These are phyloP conservation scores for Nettapus auritus DNA, from an alignment of 2,113 vertebrate species.

Conservation along the genomic window DNA sequence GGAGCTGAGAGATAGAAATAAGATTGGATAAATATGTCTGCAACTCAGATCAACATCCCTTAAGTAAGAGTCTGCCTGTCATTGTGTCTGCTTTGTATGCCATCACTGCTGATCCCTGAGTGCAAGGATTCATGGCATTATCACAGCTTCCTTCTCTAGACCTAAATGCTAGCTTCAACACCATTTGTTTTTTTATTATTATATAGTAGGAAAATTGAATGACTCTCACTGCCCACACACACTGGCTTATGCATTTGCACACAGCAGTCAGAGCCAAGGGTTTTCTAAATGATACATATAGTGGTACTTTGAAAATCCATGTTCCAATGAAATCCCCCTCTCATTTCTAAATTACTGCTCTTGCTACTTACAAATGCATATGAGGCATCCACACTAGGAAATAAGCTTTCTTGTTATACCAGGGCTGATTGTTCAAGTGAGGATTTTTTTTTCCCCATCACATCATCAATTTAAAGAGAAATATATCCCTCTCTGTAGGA, in stretches of 20 bases:
- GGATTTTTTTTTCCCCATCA: neutral
- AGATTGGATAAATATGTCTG: slow-evolving; percentile 17
- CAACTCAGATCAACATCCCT: neutral
- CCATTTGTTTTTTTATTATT: slow-evolving; percentile 51
- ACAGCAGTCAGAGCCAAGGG: slow-evolving; percentile 49
- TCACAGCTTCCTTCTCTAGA: slow-evolving; percentile 60
- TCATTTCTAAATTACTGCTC: slow-evolving; percentile 36
- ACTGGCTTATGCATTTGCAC: slow-evolving; percentile 32
- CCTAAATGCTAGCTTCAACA: slow-evolving; percentile 40
- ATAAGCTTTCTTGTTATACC: neutral
- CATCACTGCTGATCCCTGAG: slow-evolving; percentile 28
- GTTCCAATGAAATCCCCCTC: neutral
- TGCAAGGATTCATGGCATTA: slow-evolving; percentile 63
- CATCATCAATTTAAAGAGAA: neutral
- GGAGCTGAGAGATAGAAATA: neutral
- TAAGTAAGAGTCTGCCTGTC: slow-evolving; percentile 54
- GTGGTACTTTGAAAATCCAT: neutral
- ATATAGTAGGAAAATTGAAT: slow-evolving; percentile 47
- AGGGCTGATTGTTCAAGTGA: neutral
- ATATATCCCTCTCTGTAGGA: neutral
- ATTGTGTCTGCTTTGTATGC: slow-evolving; percentile 55
- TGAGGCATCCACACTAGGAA: neutral
- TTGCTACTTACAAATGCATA: neutral
- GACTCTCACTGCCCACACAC: slow-evolving; percentile 27
- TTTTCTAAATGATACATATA: slow-evolving; percentile 35